These are phyloP conservation scores for Cynoglossus semilaevis DNA, from an alignment of 2,113 vertebrate species.

Conservation along the genomic window DNA sequence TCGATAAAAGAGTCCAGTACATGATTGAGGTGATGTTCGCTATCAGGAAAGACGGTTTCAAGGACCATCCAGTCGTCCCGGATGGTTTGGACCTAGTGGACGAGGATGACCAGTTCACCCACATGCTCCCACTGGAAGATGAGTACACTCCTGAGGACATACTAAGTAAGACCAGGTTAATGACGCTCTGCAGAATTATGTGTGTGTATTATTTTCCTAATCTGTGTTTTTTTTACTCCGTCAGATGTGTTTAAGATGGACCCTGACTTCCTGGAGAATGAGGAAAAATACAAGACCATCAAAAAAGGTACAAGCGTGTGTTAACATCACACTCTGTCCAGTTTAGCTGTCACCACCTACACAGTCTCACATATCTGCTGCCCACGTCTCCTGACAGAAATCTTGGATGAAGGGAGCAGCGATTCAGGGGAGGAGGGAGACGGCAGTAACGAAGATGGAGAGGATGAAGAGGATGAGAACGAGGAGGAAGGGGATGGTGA, in stretches of 20 bases:
- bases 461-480: conserved; percentile 80
- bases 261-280: conserved; percentile 92
- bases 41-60: conserved; percentile 96
- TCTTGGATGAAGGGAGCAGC: conserved; percentile 94
- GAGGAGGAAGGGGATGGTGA: conserved; percentile 74
- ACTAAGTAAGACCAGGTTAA: conserved; percentile 81
- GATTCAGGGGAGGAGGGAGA: conserved; percentile 88
- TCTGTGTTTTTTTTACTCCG: conserved; percentile 20
- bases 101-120: conserved; percentile 97
- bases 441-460: conserved; percentile 86
- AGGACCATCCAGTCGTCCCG: conserved; percentile 90
- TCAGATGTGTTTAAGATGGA: conserved; percentile 98
- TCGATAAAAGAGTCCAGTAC: conserved; percentile 97
- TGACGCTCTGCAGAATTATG: not conserved
- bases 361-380: conserved; percentile 18
- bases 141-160: conserved; percentile 93
- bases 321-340: not conserved
- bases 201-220: not conserved
- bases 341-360: not conserved
- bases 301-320: conserved; percentile 83
- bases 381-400: conserved; percentile 75
- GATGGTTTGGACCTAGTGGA: conserved; percentile 95
- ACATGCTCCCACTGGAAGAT: conserved; percentile 96
- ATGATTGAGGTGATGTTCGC: conserved; percentile 99
- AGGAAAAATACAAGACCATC: conserved; percentile 94